Conservation (phyloP, 1,140 invertebrate genomes). For the Papilio dardanus region DNA sequence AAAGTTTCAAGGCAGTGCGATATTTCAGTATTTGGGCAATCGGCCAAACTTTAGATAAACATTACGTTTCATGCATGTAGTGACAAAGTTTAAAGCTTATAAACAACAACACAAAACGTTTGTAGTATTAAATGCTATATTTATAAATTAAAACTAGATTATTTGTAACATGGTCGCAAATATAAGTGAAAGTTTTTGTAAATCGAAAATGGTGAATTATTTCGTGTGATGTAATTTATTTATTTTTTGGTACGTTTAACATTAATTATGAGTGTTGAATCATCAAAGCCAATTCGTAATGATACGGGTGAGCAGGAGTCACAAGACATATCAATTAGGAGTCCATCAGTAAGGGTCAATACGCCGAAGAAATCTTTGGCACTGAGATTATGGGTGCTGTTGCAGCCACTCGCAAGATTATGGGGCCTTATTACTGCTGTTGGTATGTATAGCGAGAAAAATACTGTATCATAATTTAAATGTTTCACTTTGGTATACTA, state of each 20-base stretch:
- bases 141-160: neutral
- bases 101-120: constrained; percentile 38
- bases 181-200: neutral
- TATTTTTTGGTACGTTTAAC: neutral
- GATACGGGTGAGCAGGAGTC: constrained; percentile 43
- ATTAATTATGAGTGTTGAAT: constrained; percentile 36
- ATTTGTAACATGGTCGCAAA: neutral
- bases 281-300: constrained; percentile 43
- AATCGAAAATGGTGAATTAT: neutral
- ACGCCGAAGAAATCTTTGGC: constrained; percentile 64
- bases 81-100: constrained; percentile 39
- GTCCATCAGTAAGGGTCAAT: constrained; percentile 47
- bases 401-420: constrained; percentile 71
- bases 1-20: constrained; percentile 51
- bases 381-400: constrained; percentile 66
- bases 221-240: constrained; percentile 1
- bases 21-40: constrained; percentile 59
- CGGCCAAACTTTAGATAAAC: constrained; percentile 49
- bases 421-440: constrained; percentile 74
- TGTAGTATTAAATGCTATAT: constrained; percentile 23
- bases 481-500: no score
- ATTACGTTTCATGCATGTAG: constrained; percentile 34
- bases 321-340: constrained; percentile 43
- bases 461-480: neutral
- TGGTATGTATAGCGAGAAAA: constrained; percentile 49